Evolutionary conservation across 2,888 invertebrate genomes (phyloP), one percentile per base, ranked within the genome.

Genomic region (Drosophila sordidula): DNA sequence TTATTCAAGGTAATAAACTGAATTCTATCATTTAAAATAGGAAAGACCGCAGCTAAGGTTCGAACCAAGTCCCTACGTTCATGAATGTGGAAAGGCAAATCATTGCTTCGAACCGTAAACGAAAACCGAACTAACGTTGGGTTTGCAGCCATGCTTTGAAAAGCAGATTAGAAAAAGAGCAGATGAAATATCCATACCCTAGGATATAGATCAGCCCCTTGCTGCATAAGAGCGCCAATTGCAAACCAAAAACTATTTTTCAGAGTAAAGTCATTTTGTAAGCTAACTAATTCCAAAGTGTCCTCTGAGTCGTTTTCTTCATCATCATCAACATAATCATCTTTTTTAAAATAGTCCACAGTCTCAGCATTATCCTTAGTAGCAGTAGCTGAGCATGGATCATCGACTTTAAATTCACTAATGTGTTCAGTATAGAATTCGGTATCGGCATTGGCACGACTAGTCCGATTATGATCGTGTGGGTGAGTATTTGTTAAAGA

Each of bases 211-310:
- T 97, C 97, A 68, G 97, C 97, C 72, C 97, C 98, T 92, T 98
- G 98, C 89, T 98, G 96, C 94, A 99, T 95, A 87, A 99, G 95
- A 26, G 98, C 98, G 29, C 98, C 98, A 44, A 98, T 97, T 78
- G 97, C 97, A 93, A 98, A 98, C 98, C 98, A 98, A 93, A 99
- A 97, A 80, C 97, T 97, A 93, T 99, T 97, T 82, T 95, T 95
- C 70, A 97, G 92, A 61, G 95, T 96, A 92, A 97, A 98, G 91
- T 96, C 96, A 93, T 97, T 97, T 92, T 96, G 95, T 61, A 95
- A 92, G 78, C 86, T 90, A 38, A 90, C 68, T 59, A 92, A 58
- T 49, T 90, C 89, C 69, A 78, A 79, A 46, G 83, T 78, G 22
- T 83, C 78, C 22, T 81, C 87, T 5, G 69, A 68, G 0, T 55